Percentiles rank a stretch among this genome's conserved stretches.
These are phyloP conservation scores for Drosophila malerkotliana DNA, from an alignment of 1,140 invertebrate species.

Conservation along the genomic window DNA sequence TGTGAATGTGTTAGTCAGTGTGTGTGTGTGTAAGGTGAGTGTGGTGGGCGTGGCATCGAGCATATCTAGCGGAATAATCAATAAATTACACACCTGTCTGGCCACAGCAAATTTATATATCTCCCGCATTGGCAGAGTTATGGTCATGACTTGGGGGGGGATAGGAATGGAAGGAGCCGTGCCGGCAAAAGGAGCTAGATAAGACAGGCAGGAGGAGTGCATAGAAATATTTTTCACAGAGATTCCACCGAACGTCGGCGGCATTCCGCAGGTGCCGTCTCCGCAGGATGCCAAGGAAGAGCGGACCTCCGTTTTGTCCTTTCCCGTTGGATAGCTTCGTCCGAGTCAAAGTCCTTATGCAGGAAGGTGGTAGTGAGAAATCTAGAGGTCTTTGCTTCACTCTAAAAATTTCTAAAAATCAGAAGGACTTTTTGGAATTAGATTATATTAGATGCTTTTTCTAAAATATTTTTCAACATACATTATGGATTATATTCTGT, in stretches of 20 bases:
- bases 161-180: slow-evolving; percentile 3
- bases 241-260: slow-evolving; percentile 64
- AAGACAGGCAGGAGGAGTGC: slow-evolving; percentile 36
- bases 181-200: slow-evolving; percentile 18
- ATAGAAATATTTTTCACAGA: slow-evolving; percentile 77
- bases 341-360: slow-evolving; percentile 37
- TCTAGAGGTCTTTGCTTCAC: background rate
- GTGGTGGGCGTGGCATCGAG: slow-evolving; percentile 41
- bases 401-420: background rate
- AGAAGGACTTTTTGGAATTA: too few relatives aligned
- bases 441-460: too few relatives aligned
- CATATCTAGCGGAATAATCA: slow-evolving; percentile 80
- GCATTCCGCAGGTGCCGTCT: slow-evolving; percentile 77
- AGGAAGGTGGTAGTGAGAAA: slow-evolving; percentile 5
- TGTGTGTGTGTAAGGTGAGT: slow-evolving; percentile 11
- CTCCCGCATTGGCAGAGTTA: slow-evolving; percentile 55
- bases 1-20: slow-evolving; percentile 8
- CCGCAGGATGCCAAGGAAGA: slow-evolving; percentile 36
- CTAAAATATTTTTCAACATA: background rate
- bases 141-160: slow-evolving; percentile 54
- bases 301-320: slow-evolving; percentile 7
- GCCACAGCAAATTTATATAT: slow-evolving; percentile 66
- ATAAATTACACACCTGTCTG: slow-evolving; percentile 83
- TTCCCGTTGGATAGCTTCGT: slow-evolving; percentile 17
- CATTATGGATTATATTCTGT: background rate